phyloP scores from a whole-genome alignment of 2,113 vertebrate genomes.

The Rynchops niger region DNA sequence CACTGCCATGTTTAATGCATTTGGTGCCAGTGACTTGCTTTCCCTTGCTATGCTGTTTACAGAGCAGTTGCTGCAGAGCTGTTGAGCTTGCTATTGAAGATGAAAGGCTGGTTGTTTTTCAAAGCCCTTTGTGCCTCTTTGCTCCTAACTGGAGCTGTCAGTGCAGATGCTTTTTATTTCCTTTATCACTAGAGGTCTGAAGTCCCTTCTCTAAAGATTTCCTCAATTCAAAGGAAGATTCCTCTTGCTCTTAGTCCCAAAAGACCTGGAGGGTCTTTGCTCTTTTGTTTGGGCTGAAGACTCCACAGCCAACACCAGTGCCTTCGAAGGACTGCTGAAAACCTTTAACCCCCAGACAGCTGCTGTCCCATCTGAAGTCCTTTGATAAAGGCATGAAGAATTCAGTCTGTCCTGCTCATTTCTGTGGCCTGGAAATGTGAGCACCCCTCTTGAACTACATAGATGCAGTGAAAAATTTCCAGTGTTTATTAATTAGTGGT shows the following conservation, averaged over 20 bases:
- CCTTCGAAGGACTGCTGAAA: not conserved
- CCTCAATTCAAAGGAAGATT: slow-evolving; percentile 40
- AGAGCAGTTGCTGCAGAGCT: slow-evolving; percentile 52
- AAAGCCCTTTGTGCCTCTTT: slow-evolving; percentile 60
- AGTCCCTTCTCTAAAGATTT: slow-evolving; percentile 59
- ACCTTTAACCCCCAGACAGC: slow-evolving; percentile 8
- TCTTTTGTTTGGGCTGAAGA: slow-evolving; percentile 43
- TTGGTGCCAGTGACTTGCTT: slow-evolving; percentile 49
- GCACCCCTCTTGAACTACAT: not conserved
- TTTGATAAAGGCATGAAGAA: slow-evolving; percentile 15
- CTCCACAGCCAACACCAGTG: not conserved
- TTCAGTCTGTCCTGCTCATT: not conserved
- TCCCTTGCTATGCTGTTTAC: slow-evolving; percentile 49
- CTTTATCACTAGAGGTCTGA: slow-evolving; percentile 48
- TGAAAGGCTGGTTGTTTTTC: slow-evolving; percentile 67
- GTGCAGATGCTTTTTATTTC: slow-evolving; percentile 60
- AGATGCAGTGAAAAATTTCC: not conserved
- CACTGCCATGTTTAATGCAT: slow-evolving; percentile 59
- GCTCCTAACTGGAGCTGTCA: slow-evolving; percentile 63
- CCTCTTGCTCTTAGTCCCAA: slow-evolving; percentile 22
- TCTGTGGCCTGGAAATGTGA: not conserved
- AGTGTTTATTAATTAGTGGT: not conserved
- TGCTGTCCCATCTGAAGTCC: not conserved
- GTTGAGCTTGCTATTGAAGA: slow-evolving; percentile 63
- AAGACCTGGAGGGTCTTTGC: slow-evolving; percentile 21